phyloP scores from a whole-genome alignment of 1,140 invertebrate genomes.

The Phthorimaea operculella region DNA sequence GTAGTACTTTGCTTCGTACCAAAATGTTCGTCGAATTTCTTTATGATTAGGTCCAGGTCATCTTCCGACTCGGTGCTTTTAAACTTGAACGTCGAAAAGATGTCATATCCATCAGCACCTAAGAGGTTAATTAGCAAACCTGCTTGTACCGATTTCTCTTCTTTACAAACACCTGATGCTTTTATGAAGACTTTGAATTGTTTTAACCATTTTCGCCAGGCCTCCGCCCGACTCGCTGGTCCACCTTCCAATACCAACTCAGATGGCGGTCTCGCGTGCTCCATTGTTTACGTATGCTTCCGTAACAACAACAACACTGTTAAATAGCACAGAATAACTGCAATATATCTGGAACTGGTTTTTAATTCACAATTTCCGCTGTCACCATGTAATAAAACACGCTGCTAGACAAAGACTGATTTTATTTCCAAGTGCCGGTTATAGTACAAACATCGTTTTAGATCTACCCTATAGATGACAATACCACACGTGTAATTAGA shows the following conservation, averaged over 20 bases:
- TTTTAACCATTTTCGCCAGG: slow-evolving; percentile 7
- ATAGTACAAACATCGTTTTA: background rate
- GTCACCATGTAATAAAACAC: background rate
- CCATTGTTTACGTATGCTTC: background rate
- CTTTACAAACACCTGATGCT: slow-evolving; percentile 8
- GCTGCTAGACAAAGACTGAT: background rate
- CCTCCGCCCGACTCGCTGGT: slow-evolving; percentile 1
- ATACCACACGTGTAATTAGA: too few species aligned
- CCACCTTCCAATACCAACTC: slow-evolving; percentile 5
- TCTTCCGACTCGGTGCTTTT: slow-evolving; percentile 9
- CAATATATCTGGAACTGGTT: background rate
- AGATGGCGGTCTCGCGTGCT: slow-evolving; percentile 4
- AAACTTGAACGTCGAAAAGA: slow-evolving; percentile 12
- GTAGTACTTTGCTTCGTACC: slow-evolving; percentile 16
- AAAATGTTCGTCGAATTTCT: slow-evolving; percentile 19
- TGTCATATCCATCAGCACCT: slow-evolving; percentile 11
- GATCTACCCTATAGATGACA: background rate
- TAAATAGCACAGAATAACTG: background rate
- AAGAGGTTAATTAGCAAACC: slow-evolving; percentile 9
- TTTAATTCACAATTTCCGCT: background rate
- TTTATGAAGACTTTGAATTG: slow-evolving; percentile 9
- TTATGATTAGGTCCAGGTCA: slow-evolving; percentile 6
- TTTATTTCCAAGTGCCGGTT: background rate
- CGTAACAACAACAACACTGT: background rate
- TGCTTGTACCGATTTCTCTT: slow-evolving; percentile 1